Conservation (phyloP, 2,113 vertebrate genomes). For the Ariopsis seemanni region DNA sequence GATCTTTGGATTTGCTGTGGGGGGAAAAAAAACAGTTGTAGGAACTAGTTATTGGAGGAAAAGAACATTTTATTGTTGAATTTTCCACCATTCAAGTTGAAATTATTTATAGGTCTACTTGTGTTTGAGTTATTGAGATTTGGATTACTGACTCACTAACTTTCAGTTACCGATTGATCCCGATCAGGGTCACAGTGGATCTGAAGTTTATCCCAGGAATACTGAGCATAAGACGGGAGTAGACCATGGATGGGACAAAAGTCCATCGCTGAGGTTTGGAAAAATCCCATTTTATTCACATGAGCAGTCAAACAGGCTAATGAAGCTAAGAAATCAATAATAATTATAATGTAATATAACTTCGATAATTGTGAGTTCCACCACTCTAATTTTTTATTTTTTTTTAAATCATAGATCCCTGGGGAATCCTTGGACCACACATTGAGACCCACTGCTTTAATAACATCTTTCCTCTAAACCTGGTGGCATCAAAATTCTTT, state of each 20-base stretch:
- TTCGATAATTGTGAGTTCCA: background rate
- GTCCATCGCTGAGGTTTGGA: background rate
- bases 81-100: background rate
- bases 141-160: background rate
- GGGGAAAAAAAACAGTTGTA: too few species aligned
- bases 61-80: background rate
- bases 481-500: background rate
- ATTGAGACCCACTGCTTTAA: background rate
- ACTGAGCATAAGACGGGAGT: background rate
- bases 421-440: background rate
- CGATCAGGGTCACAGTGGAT: background rate
- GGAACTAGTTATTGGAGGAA: background rate
- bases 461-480: background rate
- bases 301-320: background rate
- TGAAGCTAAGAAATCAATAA: background rate
- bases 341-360: background rate
- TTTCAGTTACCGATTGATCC: background rate
- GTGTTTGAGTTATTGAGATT: background rate
- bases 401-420: background rate
- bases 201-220: background rate
- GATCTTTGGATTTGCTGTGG: too few species aligned
- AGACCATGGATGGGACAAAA: background rate
- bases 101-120: background rate
- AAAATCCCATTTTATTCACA: background rate
- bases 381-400: background rate